Evolutionary conservation across 92 coral and sea anemone species (phyloP).

Genomic region (Palythoa heliodiscus): DNA sequence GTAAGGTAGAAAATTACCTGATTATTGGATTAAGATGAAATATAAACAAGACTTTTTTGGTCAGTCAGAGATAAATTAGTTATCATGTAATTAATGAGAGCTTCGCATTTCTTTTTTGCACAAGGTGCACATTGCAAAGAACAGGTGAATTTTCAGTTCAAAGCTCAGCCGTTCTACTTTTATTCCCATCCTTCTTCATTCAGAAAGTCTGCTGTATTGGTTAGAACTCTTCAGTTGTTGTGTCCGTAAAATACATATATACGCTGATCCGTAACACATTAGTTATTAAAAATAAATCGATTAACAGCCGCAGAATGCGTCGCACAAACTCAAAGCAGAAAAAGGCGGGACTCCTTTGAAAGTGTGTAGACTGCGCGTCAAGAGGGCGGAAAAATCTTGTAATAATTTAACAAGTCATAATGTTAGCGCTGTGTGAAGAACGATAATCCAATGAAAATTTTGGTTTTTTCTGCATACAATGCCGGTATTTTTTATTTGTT

Average conservation of each 20-base stretch:
- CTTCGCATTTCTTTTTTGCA: not conserved
- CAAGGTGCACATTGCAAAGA: not conserved
- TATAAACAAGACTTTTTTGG: slow-evolving; percentile 37
- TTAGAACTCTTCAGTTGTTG: slow-evolving; percentile 1
- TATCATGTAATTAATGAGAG: slow-evolving; percentile 24
- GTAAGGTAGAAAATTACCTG: not conserved
- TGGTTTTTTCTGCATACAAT: not conserved
- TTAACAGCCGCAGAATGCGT: not conserved
- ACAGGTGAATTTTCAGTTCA: not conserved
- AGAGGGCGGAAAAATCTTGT: not conserved
- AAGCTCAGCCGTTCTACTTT: not conserved
- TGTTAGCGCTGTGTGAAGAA: not conserved
- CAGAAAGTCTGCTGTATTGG: not conserved
- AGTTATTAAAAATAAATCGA: slow-evolving; percentile 29
- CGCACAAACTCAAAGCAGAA: not conserved
- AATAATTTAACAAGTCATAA: not conserved
- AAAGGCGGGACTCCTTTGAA: slow-evolving; percentile 1
- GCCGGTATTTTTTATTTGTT: not conserved
- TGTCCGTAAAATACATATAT: not conserved
- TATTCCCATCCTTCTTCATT: not conserved
- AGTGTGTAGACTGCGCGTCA: slow-evolving; percentile 21
- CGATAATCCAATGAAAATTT: not conserved
- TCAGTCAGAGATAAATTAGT: slow-evolving; percentile 11
- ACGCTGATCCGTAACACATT: slow-evolving; percentile 28
- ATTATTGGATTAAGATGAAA: slow-evolving; percentile 14